Conservation (phyloP, 1,140 invertebrate genomes). For the Portunus trituberculatus region DNA sequence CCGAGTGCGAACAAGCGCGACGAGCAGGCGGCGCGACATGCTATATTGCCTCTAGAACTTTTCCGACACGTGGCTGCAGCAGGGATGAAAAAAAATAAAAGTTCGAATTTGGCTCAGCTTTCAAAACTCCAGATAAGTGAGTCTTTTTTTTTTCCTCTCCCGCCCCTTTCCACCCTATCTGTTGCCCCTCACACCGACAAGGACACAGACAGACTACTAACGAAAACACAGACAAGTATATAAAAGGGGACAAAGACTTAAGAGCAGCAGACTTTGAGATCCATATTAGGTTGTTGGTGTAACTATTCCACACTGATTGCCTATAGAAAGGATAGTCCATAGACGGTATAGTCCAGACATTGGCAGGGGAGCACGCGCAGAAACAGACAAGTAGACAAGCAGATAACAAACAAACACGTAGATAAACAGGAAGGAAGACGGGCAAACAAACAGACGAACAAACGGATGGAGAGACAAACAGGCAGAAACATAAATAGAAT, state of each 20-base stretch:
- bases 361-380: too few relatives aligned
- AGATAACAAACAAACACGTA: too few relatives aligned
- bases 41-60: constrained; percentile 11
- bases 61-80: background rate
- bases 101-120: background rate
- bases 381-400: too few relatives aligned
- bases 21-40: background rate
- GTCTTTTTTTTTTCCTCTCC: background rate
- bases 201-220: too few relatives aligned
- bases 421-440: background rate
- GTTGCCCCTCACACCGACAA: background rate
- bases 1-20: background rate
- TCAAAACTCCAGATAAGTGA: background rate
- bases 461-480: background rate
- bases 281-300: too few relatives aligned
- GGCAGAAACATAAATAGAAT: too few relatives aligned
- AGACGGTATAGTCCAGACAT: too few relatives aligned
- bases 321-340: too few relatives aligned
- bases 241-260: too few relatives aligned
- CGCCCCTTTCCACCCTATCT: background rate
- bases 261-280: too few relatives aligned
- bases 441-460: background rate
- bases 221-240: too few relatives aligned
- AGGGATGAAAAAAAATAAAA: background rate
- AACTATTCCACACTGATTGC: too few relatives aligned